phyloP scores from a whole-genome alignment of 2,113 vertebrate genomes.

The Paramormyrops kingsleyae region DNA sequence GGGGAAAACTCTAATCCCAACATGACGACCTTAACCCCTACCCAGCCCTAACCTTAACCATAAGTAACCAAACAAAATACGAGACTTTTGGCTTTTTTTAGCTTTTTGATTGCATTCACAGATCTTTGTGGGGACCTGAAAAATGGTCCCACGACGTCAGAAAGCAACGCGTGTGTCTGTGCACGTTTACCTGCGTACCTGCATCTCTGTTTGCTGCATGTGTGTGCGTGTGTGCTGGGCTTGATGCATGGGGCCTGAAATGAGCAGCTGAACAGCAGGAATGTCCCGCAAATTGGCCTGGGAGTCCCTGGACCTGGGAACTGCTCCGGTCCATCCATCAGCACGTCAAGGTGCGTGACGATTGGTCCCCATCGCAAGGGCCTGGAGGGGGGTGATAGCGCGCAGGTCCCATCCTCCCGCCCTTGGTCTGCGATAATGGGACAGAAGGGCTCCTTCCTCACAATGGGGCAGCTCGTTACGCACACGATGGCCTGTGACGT shows the following conservation, averaged over 20 bases:
- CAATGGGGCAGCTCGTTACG: not conserved
- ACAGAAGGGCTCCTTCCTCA: not conserved
- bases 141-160: no score
- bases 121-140: no score
- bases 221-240: not conserved
- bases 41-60: no score
- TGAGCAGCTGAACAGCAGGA: not conserved
- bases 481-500: not conserved
- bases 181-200: not conserved
- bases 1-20: no score
- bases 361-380: not conserved
- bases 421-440: not conserved
- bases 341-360: not conserved
- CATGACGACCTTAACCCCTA: no score
- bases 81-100: no score
- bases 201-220: not conserved
- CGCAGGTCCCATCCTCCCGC: not conserved
- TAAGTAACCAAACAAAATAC: no score
- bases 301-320: not conserved
- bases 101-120: no score
- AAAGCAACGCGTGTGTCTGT: not conserved
- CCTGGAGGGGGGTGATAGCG: not conserved
- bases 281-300: not conserved
- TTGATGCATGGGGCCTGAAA: not conserved
- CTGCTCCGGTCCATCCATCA: not conserved